Evolutionary conservation across 2,797 vertebrate genomes (phyloP).

Genomic region (Alectoris magna): DNA sequence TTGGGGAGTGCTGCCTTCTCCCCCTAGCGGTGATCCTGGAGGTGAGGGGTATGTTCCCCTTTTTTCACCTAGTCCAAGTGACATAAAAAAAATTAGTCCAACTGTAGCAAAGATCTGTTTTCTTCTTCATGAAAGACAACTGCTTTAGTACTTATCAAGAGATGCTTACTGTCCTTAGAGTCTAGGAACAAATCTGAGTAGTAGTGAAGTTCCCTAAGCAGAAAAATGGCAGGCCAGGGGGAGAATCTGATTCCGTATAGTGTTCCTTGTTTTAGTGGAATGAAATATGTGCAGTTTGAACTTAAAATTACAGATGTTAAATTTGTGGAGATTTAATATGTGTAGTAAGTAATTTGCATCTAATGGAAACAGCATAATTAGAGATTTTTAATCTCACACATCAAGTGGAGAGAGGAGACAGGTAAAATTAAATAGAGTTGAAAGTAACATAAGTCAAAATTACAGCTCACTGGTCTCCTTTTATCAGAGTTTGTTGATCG

Average conservation of each 20-base stretch:
- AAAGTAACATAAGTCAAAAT: background rate
- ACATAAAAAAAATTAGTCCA: background rate
- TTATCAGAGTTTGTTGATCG: slow-evolving; percentile 23
- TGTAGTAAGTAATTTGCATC: background rate
- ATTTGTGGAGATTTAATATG: background rate
- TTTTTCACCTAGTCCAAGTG: background rate
- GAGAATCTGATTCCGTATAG: background rate
- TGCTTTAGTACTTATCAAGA: background rate
- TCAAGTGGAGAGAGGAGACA: rapidly evolving
- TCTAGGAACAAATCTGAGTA: background rate
- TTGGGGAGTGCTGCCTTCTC: background rate
- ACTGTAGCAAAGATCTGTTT: background rate
- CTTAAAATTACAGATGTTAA: background rate
- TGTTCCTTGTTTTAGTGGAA: background rate
- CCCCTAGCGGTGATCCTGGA: background rate
- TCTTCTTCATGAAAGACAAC: background rate
- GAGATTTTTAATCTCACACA: background rate
- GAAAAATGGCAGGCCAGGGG: background rate
- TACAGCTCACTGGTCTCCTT: background rate
- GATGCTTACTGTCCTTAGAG: background rate
- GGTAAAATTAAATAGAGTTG: background rate
- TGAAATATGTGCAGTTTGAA: background rate
- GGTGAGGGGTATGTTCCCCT: background rate
- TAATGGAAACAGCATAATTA: background rate
- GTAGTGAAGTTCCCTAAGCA: background rate